Evolutionary conservation across 2,888 invertebrate genomes (phyloP).

Genomic region (Drosophila nr. perissopoda): DNA sequence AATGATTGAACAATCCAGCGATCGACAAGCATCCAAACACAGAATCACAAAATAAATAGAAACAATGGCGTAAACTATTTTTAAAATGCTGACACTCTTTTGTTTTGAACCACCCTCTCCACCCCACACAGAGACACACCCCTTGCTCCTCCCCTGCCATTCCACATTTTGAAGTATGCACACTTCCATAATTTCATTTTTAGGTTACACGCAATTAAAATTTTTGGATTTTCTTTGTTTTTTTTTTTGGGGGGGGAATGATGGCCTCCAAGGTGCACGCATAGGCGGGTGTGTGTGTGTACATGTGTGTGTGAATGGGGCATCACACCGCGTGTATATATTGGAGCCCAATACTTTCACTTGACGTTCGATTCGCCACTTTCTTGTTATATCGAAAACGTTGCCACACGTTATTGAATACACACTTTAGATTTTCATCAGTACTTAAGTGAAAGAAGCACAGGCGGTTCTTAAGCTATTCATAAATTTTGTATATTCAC

Average conservation of each 20-base stretch:
- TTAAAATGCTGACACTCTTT: constrained; percentile 77
- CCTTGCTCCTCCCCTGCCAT: background rate
- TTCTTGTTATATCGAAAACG: constrained; percentile 60
- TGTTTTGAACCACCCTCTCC: constrained; percentile 51
- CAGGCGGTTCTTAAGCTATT: constrained; percentile 7
- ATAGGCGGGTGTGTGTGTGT: constrained; percentile 15
- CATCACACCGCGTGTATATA: constrained; percentile 48
- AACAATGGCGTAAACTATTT: constrained; percentile 73
- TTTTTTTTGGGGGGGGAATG: constrained; percentile 24
- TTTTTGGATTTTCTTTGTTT: constrained; percentile 40
- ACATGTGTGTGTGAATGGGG: constrained; percentile 20
- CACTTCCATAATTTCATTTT: constrained; percentile 72
- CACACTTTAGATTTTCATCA: constrained; percentile 55
- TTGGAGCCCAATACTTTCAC: constrained; percentile 73
- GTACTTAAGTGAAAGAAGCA: constrained; percentile 7
- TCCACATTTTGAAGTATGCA: constrained; percentile 50
- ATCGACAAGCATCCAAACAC: constrained; percentile 27
- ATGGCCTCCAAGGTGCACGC: constrained; percentile 51
- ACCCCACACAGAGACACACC: background rate
- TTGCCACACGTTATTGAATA: constrained; percentile 64
- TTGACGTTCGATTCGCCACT: constrained; percentile 70
- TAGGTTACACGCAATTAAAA: constrained; percentile 77
- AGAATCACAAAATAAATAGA: constrained; percentile 70
- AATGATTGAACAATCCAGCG: constrained; percentile 38
- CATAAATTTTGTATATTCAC: constrained; percentile 20